These are phyloP conservation scores for Nerophis lumbriciformis DNA, from an alignment of 2,113 vertebrate species.

Conservation along the genomic window DNA sequence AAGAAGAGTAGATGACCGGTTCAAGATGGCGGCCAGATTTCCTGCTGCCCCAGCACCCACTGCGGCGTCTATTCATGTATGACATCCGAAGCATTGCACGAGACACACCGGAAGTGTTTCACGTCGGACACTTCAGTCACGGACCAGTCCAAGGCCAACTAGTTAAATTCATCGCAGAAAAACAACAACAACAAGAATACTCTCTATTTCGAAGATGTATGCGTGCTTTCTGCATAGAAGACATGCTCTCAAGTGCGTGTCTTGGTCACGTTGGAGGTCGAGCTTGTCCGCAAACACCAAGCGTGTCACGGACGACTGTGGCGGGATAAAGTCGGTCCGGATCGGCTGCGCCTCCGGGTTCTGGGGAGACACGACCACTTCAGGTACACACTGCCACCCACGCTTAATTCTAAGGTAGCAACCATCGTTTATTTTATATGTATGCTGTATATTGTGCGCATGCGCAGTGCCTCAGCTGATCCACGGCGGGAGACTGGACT, in stretches of 20 bases:
- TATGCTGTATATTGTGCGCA: not conserved
- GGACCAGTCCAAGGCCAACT: conserved; percentile 32
- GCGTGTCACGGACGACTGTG: not conserved
- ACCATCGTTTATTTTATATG: not conserved
- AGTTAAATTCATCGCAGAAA: not conserved
- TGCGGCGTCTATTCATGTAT: no score
- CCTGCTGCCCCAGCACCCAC: no score
- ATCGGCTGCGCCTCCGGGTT: conserved; percentile 78
- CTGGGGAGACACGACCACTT: conserved; percentile 76
- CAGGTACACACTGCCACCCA: conserved; percentile 59
- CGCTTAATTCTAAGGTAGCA: no score
- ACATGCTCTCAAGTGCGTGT: not conserved
- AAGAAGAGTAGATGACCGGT: no score
- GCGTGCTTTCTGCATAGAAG: no score
- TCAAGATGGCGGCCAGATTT: no score
- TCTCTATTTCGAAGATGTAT: not conserved
- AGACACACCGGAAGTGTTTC: conserved; percentile 23
- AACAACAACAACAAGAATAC: not conserved
- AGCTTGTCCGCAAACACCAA: not conserved
- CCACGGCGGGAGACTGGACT: conserved; percentile 77
- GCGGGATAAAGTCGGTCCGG: conserved; percentile 43
- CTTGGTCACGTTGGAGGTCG: not conserved
- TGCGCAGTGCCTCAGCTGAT: conserved; percentile 79
- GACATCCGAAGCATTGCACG: no score
- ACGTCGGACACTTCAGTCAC: conserved; percentile 30